These are phyloP conservation scores for Pterophyllum scalare DNA, from an alignment of 2,113 vertebrate species.

Conservation along the genomic window DNA sequence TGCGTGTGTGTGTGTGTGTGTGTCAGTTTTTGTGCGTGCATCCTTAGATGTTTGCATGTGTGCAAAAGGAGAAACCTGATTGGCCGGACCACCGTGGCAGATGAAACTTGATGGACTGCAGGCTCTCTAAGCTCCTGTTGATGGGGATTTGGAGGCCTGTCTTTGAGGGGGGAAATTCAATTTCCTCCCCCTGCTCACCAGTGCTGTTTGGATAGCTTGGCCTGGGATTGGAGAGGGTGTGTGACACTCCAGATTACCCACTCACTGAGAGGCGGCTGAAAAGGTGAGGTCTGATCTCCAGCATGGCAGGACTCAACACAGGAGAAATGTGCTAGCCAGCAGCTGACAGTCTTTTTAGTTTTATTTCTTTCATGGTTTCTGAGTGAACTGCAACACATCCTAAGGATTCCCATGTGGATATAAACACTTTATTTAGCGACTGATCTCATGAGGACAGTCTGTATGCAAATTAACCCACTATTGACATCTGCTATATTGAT, in stretches of 20 bases:
- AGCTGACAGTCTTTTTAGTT: slow-evolving; percentile 32
- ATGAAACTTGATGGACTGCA: slow-evolving; percentile 80
- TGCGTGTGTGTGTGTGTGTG: slow-evolving; percentile 2
- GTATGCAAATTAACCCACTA: slow-evolving; percentile 32
- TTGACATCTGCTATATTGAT: slow-evolving; percentile 39
- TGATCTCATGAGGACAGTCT: background rate
- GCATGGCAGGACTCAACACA: slow-evolving; percentile 61
- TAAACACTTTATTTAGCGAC: slow-evolving; percentile 7
- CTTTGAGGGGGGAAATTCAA: slow-evolving; percentile 77
- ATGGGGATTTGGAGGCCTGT: slow-evolving; percentile 77
- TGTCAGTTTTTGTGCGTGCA: slow-evolving; percentile 41
- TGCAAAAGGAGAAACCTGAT: slow-evolving; percentile 61
- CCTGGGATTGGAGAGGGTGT: slow-evolving; percentile 67
- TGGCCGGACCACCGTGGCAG: slow-evolving; percentile 76
- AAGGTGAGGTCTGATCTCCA: slow-evolving; percentile 62
- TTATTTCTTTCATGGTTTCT: background rate
- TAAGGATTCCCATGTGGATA: slow-evolving; percentile 12
- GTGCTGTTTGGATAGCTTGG: slow-evolving; percentile 75
- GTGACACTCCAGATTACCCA: slow-evolving; percentile 71
- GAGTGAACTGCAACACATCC: background rate
- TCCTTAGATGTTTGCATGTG: slow-evolving; percentile 36
- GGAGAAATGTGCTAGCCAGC: slow-evolving; percentile 59
- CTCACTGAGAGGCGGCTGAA: slow-evolving; percentile 59
- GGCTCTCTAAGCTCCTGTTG: slow-evolving; percentile 77
- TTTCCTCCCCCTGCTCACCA: slow-evolving; percentile 72